Conservation (phyloP, 2,888 invertebrate species). For the Parasteatoda lunata region DNA sequence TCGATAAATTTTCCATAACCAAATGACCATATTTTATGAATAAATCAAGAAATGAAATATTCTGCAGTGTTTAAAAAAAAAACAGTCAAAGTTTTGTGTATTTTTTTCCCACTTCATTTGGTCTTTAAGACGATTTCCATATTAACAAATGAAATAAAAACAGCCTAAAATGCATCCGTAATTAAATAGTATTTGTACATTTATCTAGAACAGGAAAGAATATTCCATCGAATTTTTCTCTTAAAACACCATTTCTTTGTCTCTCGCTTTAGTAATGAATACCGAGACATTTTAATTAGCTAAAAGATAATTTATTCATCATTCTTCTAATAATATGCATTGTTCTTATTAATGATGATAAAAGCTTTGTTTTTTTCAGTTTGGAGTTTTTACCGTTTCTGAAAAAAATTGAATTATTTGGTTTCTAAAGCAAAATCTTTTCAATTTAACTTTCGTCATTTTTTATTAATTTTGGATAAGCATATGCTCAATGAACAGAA, state of each 20-base stretch:
- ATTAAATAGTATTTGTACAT: constrained; percentile 50
- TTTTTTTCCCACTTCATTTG: no score
- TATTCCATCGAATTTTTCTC: not conserved
- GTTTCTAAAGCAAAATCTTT: no score
- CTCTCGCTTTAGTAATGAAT: constrained; percentile 5
- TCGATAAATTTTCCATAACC: no score
- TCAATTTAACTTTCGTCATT: no score
- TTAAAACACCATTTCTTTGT: constrained; percentile 22
- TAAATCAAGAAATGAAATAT: no score
- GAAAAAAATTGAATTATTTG: no score
- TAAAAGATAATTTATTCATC: constrained; percentile 58
- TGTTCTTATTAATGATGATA: constrained; percentile 32
- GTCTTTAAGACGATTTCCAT: not conserved
- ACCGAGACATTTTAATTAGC: constrained; percentile 46
- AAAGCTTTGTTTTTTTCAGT: not conserved
- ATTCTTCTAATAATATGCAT: constrained; percentile 30
- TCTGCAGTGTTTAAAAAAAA: no score
- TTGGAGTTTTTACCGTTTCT: no score
- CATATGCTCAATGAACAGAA: no score
- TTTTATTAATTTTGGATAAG: no score
- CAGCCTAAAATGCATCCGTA: constrained; percentile 33
- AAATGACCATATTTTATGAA: no score
- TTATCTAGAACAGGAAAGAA: constrained; percentile 1
- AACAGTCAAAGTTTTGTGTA: no score
- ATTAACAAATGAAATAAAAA: constrained; percentile 24